Base-by-base conservation (phyloP, 2,113 vertebrate genomes). In the Chaetura pelagica region DNA sequence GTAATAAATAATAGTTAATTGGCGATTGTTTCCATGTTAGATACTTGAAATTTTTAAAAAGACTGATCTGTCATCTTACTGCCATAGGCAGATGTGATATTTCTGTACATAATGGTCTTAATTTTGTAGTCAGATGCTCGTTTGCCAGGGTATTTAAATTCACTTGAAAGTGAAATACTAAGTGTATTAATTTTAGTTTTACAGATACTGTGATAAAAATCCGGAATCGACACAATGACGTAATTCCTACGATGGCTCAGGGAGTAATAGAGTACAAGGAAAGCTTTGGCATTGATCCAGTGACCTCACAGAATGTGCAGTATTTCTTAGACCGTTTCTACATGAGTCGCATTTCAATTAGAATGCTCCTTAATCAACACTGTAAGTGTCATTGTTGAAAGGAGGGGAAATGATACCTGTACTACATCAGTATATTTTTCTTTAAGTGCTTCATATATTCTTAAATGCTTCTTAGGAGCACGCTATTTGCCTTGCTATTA, bases 281-380 rank as follows among this genome's bases (percentile, higher is more conserved):
- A 82, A 96, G 98, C 51, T 99, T 99, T 68, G 99, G 99, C 82
- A 99, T 99, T 3, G 99, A 99, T 95, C 99, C 99, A 24, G 97
- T 99, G 48, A 99, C 99, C 96, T 99, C 99, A 69, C 99, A 99
- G 91, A 99, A 99, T 0, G 98, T 99, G 91, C 99, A 99, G 98
- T 99, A 99, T 96, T 99, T 99, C 85, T 97, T 99, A 93, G 99
- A 99, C 94, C 99, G 99, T 77, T 99, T 99, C 98, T 99, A 99
- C 97, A 99, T 99, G 99, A 99, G 99, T 95, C 99, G 99, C 89
- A 99, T 99, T 95, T 99, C 99, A 94, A 99, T 99, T 97, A 97
- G 99, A 96, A 99, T 99, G 99, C 97, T 99, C 89, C 98, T 99
- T 49, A 99, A 99, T 98, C 99, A 99, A 96, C 99, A 99, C 98